A percentile compares a stretch with the other conserved stretches of the same genome.
Evolutionary conservation across 1,140 invertebrate genomes (phyloP).

Genomic region (Drosophila cardini): DNA sequence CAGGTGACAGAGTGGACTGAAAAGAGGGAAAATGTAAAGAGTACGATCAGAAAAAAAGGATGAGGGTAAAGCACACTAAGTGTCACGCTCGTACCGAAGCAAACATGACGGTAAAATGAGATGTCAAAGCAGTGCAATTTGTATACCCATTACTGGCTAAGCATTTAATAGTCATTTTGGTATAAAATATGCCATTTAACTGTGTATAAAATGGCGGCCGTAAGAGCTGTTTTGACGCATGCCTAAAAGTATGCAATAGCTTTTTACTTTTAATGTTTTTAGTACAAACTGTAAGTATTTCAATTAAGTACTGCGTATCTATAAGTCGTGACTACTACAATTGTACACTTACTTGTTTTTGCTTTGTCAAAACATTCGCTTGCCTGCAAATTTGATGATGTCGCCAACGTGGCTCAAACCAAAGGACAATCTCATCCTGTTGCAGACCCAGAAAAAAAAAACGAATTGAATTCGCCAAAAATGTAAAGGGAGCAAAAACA

Average conservation of each 20-base stretch:
- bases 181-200: too few relatives aligned
- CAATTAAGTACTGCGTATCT: too few relatives aligned
- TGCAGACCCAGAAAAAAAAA: constrained; percentile 14
- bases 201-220: too few relatives aligned
- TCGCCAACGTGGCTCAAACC: constrained; percentile 8
- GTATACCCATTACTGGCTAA: too few relatives aligned
- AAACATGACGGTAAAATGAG: neutral
- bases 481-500: neutral
- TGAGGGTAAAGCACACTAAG: neutral
- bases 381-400: constrained; percentile 39
- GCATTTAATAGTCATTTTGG: too few relatives aligned
- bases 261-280: too few relatives aligned
- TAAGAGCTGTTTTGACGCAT: too few relatives aligned
- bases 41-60: neutral
- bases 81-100: constrained; percentile 18
- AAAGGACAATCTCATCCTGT: constrained; percentile 10
- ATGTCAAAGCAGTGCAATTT: too few relatives aligned
- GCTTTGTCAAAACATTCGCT: constrained; percentile 31
- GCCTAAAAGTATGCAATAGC: too few relatives aligned
- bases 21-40: neutral
- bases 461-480: constrained; percentile 27
- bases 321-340: too few relatives aligned
- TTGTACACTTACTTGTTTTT: constrained; percentile 1
- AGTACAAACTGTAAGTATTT: too few relatives aligned
- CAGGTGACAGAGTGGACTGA: neutral